Conservation (phyloP, 2,113 vertebrate genomes). For the Pelecanoides urinatrix region DNA sequence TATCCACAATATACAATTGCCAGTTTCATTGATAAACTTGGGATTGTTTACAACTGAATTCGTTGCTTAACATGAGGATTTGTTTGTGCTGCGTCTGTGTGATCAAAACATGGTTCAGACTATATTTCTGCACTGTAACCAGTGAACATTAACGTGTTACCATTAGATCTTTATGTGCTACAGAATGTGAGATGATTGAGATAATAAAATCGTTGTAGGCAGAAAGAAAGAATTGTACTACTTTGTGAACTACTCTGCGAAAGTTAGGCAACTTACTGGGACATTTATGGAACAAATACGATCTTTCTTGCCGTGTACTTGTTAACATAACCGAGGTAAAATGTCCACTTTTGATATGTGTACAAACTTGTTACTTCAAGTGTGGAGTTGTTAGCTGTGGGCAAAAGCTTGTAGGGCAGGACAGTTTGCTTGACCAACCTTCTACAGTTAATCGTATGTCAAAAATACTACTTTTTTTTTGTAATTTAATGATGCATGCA, state of each 20-base stretch:
- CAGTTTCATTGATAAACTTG: background rate
- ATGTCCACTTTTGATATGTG: background rate
- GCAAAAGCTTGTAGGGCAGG: background rate
- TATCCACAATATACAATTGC: background rate
- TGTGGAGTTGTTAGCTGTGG: no score
- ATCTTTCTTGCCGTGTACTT: background rate
- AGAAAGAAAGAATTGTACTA: background rate
- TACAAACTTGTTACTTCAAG: background rate
- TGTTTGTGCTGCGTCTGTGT: background rate
- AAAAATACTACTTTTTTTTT: background rate
- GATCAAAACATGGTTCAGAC: background rate
- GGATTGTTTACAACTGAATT: background rate
- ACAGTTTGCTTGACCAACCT: background rate
- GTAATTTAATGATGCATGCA: background rate
- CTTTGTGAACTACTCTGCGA: background rate
- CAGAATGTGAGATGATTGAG: background rate
- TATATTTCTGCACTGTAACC: background rate
- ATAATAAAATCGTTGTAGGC: background rate
- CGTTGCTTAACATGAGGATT: background rate
- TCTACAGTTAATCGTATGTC: background rate
- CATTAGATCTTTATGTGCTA: background rate
- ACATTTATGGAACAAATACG: background rate
- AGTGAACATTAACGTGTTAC: background rate
- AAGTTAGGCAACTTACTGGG: background rate
- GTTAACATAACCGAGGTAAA: background rate